Conservation (phyloP, 2,113 vertebrate species). For the Megaceryle torquata region DNA sequence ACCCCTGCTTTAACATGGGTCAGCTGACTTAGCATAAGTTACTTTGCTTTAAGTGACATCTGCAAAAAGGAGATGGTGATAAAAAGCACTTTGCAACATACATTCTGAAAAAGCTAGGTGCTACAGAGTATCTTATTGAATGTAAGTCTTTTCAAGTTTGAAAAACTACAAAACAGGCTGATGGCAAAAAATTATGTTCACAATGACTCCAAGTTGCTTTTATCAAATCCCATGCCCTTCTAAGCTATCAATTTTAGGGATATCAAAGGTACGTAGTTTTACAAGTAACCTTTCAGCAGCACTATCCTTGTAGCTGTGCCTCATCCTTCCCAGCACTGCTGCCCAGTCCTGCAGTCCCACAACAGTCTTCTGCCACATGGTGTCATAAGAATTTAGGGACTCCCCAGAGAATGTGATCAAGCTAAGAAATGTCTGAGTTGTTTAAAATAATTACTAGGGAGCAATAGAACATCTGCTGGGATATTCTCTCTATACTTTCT, state of each 20-base stretch:
- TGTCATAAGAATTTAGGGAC: not conserved
- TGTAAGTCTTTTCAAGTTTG: not conserved
- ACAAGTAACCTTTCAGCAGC: not conserved
- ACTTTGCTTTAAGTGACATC: not conserved
- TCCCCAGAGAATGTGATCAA: accelerated
- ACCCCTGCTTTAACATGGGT: not conserved
- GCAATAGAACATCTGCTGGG: not conserved
- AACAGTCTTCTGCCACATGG: not conserved
- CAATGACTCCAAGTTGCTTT: not conserved
- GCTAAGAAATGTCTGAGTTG: not conserved
- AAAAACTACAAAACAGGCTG: not conserved
- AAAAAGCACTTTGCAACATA: not conserved
- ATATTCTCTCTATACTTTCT: not conserved
- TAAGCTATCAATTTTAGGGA: not conserved
- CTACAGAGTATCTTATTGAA: not conserved
- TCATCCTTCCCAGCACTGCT: not conserved
- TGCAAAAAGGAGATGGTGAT: not conserved
- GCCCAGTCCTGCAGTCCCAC: not conserved
- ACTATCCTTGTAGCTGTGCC: not conserved
- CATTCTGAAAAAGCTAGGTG: not conserved
- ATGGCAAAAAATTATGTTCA: not conserved
- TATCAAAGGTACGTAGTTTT: not conserved
- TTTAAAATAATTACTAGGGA: not conserved
- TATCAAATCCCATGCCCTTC: not conserved
- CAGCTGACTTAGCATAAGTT: not conserved